A percentile compares a stretch with the other conserved stretches of the same genome.
These are phyloP conservation scores for Notechis scutatus DNA, from an alignment of 2,113 vertebrate genomes.

Conservation along the genomic window DNA sequence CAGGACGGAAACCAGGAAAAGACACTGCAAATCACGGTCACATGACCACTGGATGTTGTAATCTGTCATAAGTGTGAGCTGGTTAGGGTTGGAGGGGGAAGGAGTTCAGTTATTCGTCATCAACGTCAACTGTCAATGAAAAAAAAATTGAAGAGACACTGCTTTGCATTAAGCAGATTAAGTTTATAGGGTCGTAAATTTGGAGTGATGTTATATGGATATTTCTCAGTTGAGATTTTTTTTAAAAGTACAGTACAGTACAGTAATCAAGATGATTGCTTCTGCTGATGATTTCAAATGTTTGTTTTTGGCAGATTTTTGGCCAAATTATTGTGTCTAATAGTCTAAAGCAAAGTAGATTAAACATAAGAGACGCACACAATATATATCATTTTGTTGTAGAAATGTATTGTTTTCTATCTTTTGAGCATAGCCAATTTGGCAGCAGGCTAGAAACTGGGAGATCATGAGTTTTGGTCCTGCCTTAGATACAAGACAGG, in stretches of 20 bases:
- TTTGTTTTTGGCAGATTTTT: slow-evolving; percentile 10
- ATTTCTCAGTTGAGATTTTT: slow-evolving; percentile 12
- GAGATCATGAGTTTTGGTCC: neutral
- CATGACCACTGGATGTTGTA: neutral
- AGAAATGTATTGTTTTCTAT: neutral
- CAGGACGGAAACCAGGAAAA: neutral
- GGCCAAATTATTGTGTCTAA: neutral
- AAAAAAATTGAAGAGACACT: neutral
- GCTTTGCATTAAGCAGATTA: neutral
- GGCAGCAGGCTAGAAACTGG: neutral
- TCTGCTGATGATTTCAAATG: neutral
- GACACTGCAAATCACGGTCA: neutral
- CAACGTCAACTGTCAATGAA: neutral
- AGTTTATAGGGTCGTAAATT: slow-evolving; percentile 24
- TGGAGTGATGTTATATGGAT: neutral
- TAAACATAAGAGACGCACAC: neutral
- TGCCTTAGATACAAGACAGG: neutral
- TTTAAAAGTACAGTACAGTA: neutral
- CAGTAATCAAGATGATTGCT: slow-evolving; percentile 5
- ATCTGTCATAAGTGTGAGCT: neutral
- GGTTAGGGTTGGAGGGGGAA: neutral
- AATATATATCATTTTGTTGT: neutral
- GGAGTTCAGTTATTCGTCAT: neutral
- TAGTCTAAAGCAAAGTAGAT: neutral
- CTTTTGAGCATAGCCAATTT: neutral